A percentile compares a stretch with the other conserved stretches of the same genome.
phyloP scores from a whole-genome alignment of 1,140 invertebrate species.

The Pinna nobilis region DNA sequence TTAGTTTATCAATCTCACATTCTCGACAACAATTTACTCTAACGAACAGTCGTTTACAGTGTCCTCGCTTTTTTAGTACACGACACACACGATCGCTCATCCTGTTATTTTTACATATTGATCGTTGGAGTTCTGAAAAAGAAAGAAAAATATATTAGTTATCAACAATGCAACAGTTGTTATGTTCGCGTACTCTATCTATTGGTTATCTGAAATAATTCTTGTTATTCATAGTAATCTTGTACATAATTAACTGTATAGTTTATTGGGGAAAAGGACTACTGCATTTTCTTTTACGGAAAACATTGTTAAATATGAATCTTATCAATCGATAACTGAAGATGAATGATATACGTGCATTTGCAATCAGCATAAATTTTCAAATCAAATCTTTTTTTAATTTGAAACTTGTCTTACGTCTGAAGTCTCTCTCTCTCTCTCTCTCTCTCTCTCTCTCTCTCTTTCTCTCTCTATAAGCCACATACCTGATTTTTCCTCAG shows the following conservation, averaged over 20 bases:
- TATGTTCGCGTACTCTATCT: no score
- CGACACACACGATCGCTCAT: slow-evolving; percentile 61
- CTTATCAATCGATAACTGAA: background rate
- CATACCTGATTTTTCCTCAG: slow-evolving; percentile 59
- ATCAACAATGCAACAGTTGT: background rate
- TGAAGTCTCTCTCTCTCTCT: background rate
- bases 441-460: background rate
- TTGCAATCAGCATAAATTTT: background rate
- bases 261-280: background rate
- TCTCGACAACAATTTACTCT: slow-evolving; percentile 64
- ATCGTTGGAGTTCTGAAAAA: slow-evolving; percentile 34
- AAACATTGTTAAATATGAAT: no score
- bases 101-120: slow-evolving; percentile 54
- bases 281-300: no score
- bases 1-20: slow-evolving; percentile 44
- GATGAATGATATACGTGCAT: background rate
- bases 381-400: background rate
- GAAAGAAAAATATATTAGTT: background rate
- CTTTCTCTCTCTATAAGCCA: background rate
- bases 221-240: background rate
- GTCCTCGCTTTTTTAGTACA: slow-evolving; percentile 53
- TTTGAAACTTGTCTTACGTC: background rate
- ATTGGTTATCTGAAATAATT: background rate
- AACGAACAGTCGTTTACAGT: slow-evolving; percentile 61
- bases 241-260: background rate